phyloP scores from a whole-genome alignment of 92 coral and sea anemone species.

The Nematostella vectensis region DNA sequence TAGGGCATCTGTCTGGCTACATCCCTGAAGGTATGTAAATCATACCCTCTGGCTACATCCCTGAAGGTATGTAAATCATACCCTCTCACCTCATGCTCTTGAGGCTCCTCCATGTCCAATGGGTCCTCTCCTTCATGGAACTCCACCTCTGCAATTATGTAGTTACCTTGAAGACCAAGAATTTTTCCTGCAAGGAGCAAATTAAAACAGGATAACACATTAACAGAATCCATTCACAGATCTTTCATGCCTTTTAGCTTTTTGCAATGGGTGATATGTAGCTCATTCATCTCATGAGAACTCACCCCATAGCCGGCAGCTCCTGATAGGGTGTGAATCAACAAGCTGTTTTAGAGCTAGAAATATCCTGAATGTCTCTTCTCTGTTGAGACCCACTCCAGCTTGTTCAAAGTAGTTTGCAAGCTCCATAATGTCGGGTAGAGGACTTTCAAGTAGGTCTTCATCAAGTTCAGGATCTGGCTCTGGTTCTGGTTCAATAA shows the following conservation, averaged over 20 bases:
- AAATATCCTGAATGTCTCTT: conserved; percentile 85
- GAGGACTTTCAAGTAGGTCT: conserved; percentile 72
- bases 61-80: no score
- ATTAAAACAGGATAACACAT: background rate
- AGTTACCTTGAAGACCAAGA: conserved; percentile 76
- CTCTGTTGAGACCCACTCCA: conserved; percentile 81
- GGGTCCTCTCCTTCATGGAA: conserved; percentile 94
- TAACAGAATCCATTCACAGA: no score
- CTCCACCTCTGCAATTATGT: conserved; percentile 92
- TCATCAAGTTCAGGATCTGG: conserved; percentile 74
- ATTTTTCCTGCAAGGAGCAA: conserved; percentile 57
- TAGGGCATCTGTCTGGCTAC: no score
- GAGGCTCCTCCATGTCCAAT: conserved; percentile 55
- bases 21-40: no score
- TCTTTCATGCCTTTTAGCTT: no score
- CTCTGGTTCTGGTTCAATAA: conserved; percentile 40
- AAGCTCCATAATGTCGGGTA: conserved; percentile 94
- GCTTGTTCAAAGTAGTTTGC: conserved; percentile 94
- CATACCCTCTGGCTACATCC: no score
- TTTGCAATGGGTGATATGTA: no score
- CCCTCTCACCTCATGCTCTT: no score
- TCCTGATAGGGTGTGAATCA: conserved; percentile 78
- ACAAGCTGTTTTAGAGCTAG: conserved; percentile 86
- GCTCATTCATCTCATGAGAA: background rate
- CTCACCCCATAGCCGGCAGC: conserved; percentile 98